phyloP scores from a whole-genome alignment of 2,113 vertebrate genomes.

The Nyctereutes procyonoides region DNA sequence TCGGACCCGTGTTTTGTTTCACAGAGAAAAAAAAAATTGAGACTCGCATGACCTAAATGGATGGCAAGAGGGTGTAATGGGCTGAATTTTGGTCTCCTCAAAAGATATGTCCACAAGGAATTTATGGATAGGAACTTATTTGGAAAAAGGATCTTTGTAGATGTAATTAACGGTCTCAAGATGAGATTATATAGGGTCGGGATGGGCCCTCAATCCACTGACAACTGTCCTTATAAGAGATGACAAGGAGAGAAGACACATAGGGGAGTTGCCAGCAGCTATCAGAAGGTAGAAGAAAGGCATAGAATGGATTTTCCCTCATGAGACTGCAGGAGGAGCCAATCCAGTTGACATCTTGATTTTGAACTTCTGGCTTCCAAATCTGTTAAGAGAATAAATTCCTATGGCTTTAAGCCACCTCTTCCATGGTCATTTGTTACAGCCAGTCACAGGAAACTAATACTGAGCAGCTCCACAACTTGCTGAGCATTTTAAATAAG shows the following conservation, averaged over 20 bases:
- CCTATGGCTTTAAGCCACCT: background rate
- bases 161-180: background rate
- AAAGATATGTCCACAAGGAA: background rate
- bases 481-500: background rate
- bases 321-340: too few species aligned
- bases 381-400: background rate
- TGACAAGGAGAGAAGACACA: background rate
- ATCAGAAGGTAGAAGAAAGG: background rate
- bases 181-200: background rate
- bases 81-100: background rate
- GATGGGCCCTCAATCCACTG: background rate
- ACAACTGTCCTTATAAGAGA: background rate
- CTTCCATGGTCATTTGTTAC: background rate
- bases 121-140: background rate
- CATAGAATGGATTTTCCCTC: background rate
- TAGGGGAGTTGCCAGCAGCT: background rate
- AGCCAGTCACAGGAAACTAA: background rate
- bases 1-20: background rate
- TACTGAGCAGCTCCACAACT: background rate
- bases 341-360: background rate
- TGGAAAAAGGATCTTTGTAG: background rate
- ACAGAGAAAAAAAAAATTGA: background rate
- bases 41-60: background rate
- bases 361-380: background rate
- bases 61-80: background rate